phyloP scores from a whole-genome alignment of 2,113 vertebrate genomes.

The Saguinus imperator region DNA sequence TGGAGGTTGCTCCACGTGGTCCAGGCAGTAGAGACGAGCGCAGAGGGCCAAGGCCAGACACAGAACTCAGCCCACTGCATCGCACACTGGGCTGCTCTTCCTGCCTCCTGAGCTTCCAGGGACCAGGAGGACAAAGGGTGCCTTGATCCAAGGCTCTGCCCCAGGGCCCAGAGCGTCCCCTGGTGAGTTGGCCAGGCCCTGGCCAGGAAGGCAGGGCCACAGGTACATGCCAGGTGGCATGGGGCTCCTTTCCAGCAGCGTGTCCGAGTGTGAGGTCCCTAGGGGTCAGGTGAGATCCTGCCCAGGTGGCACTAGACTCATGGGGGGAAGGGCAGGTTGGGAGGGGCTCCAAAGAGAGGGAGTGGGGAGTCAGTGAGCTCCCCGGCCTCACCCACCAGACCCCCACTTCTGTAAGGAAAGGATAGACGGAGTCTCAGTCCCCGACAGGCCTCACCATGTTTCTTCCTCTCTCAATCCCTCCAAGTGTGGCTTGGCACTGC shows the following conservation, averaged over 20 bases:
- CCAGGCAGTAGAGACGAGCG: too few species aligned
- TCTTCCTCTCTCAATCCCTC: fast-evolving
- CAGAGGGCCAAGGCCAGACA: too few species aligned
- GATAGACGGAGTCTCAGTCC: fast-evolving
- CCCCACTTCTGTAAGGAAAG: not conserved
- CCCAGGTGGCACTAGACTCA: not conserved
- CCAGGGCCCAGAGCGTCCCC: not conserved
- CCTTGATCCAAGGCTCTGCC: not conserved
- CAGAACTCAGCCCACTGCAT: fast-evolving
- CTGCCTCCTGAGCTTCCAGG: not conserved
- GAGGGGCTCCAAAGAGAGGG: not conserved
- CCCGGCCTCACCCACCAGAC: not conserved
- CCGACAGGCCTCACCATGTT: not conserved
- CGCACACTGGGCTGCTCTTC: not conserved
- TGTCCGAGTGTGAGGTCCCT: not conserved
- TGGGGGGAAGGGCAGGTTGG: too few species aligned
- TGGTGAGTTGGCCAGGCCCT: not conserved
- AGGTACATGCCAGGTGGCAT: fast-evolving
- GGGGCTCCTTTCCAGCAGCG: not conserved
- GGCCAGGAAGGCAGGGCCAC: not conserved
- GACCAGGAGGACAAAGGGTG: not conserved
- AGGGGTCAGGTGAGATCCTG: not conserved
- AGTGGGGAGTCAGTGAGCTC: not conserved
- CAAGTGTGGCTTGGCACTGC: not conserved
- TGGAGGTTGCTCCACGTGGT: fast-evolving